These are phyloP conservation scores for Thinocorus orbignyianus DNA, from an alignment of 2,113 vertebrate species.

Conservation along the genomic window DNA sequence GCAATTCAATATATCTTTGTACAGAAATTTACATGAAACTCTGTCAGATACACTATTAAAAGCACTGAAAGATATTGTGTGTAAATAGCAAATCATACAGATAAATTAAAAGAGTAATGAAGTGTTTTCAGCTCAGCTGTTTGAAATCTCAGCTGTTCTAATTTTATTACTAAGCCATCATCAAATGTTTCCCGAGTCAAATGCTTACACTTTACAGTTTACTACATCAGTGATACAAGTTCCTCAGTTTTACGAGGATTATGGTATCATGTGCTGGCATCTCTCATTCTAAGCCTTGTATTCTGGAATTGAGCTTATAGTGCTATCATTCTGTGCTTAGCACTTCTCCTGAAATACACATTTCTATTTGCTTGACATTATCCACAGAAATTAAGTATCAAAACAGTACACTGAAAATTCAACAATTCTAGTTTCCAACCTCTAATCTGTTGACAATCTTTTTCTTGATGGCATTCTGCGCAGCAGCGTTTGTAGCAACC, in stretches of 20 bases:
- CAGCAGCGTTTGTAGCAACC: constrained; percentile 95
- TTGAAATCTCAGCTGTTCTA: neutral
- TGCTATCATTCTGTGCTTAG: neutral
- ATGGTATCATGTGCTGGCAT: neutral
- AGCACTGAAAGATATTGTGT: neutral
- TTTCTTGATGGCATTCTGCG: constrained; percentile 98
- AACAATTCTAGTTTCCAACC: constrained; percentile 71
- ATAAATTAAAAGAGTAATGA: neutral
- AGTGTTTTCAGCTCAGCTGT: neutral
- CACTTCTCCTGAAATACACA: neutral
- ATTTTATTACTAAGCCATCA: neutral
- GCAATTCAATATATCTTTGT: neutral
- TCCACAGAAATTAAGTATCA: neutral
- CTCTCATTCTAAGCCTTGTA: neutral
- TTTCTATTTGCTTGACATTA: neutral
- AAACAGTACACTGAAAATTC: neutral
- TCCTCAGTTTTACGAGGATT: neutral
- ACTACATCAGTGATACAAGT: neutral
- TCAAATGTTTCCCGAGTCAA: neutral
- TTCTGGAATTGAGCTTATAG: neutral
- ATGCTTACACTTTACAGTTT: neutral
- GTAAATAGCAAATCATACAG: neutral
- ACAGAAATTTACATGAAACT: neutral
- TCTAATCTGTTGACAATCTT: constrained; percentile 95
- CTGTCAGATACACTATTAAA: neutral